These are phyloP conservation scores for Drosophila rellima DNA, from an alignment of 2,888 invertebrate genomes.

Conservation along the genomic window DNA sequence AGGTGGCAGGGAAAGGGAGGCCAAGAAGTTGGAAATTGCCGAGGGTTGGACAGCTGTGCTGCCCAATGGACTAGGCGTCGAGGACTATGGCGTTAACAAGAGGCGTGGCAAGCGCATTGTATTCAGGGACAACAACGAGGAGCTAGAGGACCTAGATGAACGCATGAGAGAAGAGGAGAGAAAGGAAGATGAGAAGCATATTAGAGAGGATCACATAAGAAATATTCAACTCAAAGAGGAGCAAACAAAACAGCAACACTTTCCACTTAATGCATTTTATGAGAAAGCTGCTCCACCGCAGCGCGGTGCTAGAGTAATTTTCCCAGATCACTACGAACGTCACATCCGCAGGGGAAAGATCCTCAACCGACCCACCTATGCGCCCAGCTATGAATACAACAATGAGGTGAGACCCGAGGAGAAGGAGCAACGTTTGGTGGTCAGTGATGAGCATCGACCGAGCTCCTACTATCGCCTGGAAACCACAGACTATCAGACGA, in stretches of 20 bases:
- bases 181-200: slow-evolving; percentile 21
- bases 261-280: slow-evolving; percentile 58
- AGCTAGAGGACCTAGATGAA: slow-evolving; percentile 48
- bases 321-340: slow-evolving; percentile 86
- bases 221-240: slow-evolving; percentile 24
- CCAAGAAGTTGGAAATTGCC: slow-evolving; percentile 43
- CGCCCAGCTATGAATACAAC: slow-evolving; percentile 63
- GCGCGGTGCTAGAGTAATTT: slow-evolving; percentile 84
- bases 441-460: slow-evolving; percentile 68
- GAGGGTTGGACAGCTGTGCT: slow-evolving; percentile 64
- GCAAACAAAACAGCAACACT: slow-evolving; percentile 28
- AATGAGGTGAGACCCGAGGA: slow-evolving; percentile 26
- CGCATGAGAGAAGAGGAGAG: slow-evolving; percentile 19
- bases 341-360: slow-evolving; percentile 82
- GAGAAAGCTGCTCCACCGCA: slow-evolving; percentile 71
- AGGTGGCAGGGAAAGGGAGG: slow-evolving; percentile 31
- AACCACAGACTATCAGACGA: slow-evolving; percentile 27
- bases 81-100: slow-evolving; percentile 46
- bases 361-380: slow-evolving; percentile 78
- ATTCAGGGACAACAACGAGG: slow-evolving; percentile 66
- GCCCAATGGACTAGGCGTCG: slow-evolving; percentile 57
- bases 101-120: slow-evolving; percentile 67
- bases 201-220: slow-evolving; percentile 33
- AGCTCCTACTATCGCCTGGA: slow-evolving; percentile 60
- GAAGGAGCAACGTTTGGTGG: slow-evolving; percentile 66